Base-by-base conservation (phyloP, 2,113 vertebrate species). In the Lophius piscatorius region DNA sequence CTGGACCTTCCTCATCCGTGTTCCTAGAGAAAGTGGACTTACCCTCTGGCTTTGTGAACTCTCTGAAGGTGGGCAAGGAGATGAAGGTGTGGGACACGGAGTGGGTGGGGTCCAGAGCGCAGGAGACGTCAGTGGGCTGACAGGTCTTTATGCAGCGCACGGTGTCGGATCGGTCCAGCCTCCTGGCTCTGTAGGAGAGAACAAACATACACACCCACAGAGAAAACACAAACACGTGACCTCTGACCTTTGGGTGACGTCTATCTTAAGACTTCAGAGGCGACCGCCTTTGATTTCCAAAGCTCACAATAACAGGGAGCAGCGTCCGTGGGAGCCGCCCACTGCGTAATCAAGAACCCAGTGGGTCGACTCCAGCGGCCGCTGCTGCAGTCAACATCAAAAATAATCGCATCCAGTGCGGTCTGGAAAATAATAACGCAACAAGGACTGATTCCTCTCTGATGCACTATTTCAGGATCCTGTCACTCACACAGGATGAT, bases 31-130 rank as follows among this genome's bases (percentile, higher is more conserved):
- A 10, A 6, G 2, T 33, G 6, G 9, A 68, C 87, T 78, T 90
- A 99, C 97, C 97, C 90, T 98, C 95, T 14, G 95, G 93, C 50
- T 57, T 92, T 45, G 58, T 87, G 83, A 98, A 95, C 57, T 99
- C 96, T 33, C 95, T 93, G 91, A 94, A 96, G 2, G 95, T 99
- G 58, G 97, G 94, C 76, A 99, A 87, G 0, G 97, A 97, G 85
- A 98, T 91, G 69, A 95, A 94, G 0, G 95, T 98, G 87, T 99
- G 92, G 55, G 97, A 97, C 70, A 96, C 62, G 0, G 96, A 96
- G 69, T 95, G 94, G 10, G 94, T 92, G 0, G 93, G 94, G 83
- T 97, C 93, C 84, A 93, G 57, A 28, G 93, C 47, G 14, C 97
- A 99, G 74, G 67, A 85, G 33, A 90, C 76, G 36, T 98, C 94